Percentiles rank a stretch among this genome's conserved stretches.
Evolutionary conservation across 2,888 invertebrate genomes (phyloP).

Genomic region (Herminia tarsipennalis): DNA sequence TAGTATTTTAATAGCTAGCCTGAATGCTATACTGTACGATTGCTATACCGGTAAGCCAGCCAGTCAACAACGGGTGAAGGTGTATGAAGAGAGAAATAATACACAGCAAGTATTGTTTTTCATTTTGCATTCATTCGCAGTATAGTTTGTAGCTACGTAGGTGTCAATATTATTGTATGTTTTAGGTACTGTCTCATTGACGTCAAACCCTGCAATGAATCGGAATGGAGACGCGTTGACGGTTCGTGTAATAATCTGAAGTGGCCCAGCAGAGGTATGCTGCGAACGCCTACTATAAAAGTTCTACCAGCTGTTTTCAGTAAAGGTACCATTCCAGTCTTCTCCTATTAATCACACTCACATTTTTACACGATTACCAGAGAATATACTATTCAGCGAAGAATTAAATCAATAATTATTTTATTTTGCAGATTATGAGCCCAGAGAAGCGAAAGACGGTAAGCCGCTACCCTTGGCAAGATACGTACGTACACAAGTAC

Average conservation of each 20-base stretch:
- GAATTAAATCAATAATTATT: no score
- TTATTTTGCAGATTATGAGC: constrained; percentile 14
- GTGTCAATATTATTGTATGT: no score
- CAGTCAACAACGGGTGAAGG: constrained; percentile 6
- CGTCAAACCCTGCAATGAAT: no score
- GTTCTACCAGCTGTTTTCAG: constrained; percentile 12
- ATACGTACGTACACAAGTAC: constrained; percentile 4
- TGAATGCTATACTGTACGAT: constrained; percentile 13
- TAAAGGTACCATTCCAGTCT: constrained; percentile 16
- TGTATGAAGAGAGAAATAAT: constrained; percentile 7
- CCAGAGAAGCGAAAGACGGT: constrained; percentile 11
- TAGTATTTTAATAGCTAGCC: not conserved
- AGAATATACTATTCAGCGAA: no score
- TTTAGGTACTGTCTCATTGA: constrained; percentile 15
- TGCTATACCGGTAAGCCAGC: constrained; percentile 7
- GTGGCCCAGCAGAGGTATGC: constrained; percentile 14
- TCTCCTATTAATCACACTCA: no score
- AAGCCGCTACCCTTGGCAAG: constrained; percentile 7
- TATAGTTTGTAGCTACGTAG: no score
- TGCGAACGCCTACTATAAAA: constrained; percentile 10
- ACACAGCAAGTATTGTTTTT: constrained; percentile 14
- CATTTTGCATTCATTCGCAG: no score
- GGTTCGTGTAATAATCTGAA: no score
- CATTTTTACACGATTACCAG: no score
- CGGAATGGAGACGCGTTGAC: no score